A percentile compares a stretch with the other conserved stretches of the same genome.
These are phyloP conservation scores for Metaphire vulgaris DNA, from an alignment of 1,140 invertebrate species.

Conservation along the genomic window DNA sequence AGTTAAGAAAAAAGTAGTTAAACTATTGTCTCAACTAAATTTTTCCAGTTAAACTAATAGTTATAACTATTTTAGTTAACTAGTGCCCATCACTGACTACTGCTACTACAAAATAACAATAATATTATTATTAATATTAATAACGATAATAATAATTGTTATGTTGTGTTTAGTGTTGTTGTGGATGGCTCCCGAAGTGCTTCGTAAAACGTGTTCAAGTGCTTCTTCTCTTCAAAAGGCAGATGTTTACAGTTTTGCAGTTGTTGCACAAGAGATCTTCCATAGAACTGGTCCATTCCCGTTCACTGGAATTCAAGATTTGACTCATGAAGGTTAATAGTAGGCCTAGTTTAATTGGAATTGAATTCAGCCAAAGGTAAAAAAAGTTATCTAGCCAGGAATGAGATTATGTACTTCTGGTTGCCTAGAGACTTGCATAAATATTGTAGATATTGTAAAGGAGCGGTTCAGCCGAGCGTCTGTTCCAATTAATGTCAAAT, in stretches of 20 bases:
- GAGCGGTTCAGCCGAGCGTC: background rate
- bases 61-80: too few relatives aligned
- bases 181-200: too few relatives aligned
- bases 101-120: too few relatives aligned
- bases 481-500: background rate
- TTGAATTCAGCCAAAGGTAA: background rate
- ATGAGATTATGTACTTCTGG: background rate
- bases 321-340: background rate
- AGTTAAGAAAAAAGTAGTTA: too few relatives aligned
- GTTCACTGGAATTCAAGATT: background rate
- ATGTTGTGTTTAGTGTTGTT: too few relatives aligned
- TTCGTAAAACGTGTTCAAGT: too few relatives aligned
- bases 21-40: too few relatives aligned
- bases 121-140: too few relatives aligned
- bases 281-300: background rate
- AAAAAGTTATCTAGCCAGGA: background rate
- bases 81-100: too few relatives aligned
- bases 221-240: slow-evolving; percentile 50
- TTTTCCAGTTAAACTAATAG: too few relatives aligned
- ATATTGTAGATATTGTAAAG: background rate
- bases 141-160: too few relatives aligned
- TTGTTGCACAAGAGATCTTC: slow-evolving; percentile 77
- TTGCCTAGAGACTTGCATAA: background rate
- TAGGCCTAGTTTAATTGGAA: background rate
- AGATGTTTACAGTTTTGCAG: slow-evolving; percentile 82